A percentile compares a stretch with the other conserved stretches of the same genome.
Conservation (phyloP, 2,797 vertebrate species). For the Hippopotamyrus pictus region DNA sequence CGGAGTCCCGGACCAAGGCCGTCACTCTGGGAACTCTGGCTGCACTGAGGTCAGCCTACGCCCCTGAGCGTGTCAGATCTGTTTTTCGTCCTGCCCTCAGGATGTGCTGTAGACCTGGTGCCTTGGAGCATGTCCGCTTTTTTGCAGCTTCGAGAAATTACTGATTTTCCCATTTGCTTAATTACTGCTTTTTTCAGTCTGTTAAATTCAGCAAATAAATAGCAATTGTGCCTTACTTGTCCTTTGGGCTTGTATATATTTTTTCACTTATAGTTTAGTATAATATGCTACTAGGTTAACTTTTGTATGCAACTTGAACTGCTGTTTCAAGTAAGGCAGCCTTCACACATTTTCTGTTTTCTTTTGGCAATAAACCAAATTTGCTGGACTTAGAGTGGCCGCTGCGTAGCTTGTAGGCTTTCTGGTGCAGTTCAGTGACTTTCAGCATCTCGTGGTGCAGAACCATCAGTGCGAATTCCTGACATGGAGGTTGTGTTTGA, state of each 20-base stretch:
- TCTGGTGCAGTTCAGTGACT: constrained; percentile 12
- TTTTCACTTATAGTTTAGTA: not conserved
- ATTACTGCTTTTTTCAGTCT: not conserved
- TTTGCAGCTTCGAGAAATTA: not conserved
- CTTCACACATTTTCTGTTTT: not conserved
- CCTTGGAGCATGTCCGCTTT: not conserved
- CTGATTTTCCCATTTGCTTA: constrained; percentile 4
- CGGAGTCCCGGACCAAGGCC: not conserved
- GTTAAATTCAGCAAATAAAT: not conserved
- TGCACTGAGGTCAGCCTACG: not conserved
- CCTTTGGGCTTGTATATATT: not conserved
- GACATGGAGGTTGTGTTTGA: not conserved
- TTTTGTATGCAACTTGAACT: not conserved
- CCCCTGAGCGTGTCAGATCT: not conserved
- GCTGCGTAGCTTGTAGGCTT: not conserved
- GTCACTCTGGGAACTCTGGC: not conserved
- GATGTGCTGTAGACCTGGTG: not conserved
- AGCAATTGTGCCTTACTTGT: not conserved
- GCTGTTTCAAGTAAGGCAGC: not conserved
- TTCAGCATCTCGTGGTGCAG: not conserved
- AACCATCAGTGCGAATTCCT: not conserved
- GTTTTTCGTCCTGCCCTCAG: not conserved
- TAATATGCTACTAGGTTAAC: not conserved
- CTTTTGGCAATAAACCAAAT: not conserved
- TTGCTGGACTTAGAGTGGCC: constrained; percentile 10